Percentiles rank a stretch among this genome's conserved stretches.
phyloP scores from a whole-genome alignment of 2,113 vertebrate species.

The Monopterus albus region DNA sequence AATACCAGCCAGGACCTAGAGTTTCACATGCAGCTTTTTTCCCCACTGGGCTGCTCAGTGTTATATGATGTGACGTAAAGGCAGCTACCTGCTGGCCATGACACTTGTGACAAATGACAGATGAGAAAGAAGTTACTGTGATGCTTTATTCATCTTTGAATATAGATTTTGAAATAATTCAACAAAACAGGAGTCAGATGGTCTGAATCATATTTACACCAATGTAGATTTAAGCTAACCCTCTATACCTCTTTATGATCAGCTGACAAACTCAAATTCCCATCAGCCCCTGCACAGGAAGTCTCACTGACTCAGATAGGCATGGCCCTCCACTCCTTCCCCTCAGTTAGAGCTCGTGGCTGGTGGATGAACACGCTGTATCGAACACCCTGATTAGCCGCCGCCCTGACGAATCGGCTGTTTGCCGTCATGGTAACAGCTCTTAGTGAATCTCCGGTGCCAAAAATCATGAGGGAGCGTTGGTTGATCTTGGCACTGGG shows the following conservation, averaged over 20 bases:
- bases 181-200: neutral
- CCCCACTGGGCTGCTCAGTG: too few relatives aligned
- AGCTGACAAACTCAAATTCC: too few relatives aligned
- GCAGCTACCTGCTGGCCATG: neutral
- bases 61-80: too few relatives aligned
- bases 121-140: neutral
- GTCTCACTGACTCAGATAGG: slow-evolving; percentile 75
- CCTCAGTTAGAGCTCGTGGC: slow-evolving; percentile 93
- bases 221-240: too few relatives aligned
- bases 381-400: slow-evolving; percentile 93
- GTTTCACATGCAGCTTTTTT: too few relatives aligned
- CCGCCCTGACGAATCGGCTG: slow-evolving; percentile 94
- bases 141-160: slow-evolving; percentile 39
- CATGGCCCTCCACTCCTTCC: slow-evolving; percentile 90
- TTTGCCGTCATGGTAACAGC: slow-evolving; percentile 97
- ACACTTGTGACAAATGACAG: neutral
- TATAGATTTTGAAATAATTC: neutral
- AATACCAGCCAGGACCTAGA: too few relatives aligned
- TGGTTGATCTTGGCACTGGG: slow-evolving; percentile 91
- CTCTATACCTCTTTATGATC: too few relatives aligned
- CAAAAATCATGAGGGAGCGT: slow-evolving; percentile 93
- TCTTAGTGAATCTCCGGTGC: slow-evolving; percentile 91
- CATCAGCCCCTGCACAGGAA: slow-evolving; percentile 14
- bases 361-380: slow-evolving; percentile 96
- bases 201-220: neutral